Percentiles rank a stretch among this genome's conserved stretches.
Evolutionary conservation across 2,113 vertebrate genomes (phyloP).

Genomic region (Oophaga pumilio): DNA sequence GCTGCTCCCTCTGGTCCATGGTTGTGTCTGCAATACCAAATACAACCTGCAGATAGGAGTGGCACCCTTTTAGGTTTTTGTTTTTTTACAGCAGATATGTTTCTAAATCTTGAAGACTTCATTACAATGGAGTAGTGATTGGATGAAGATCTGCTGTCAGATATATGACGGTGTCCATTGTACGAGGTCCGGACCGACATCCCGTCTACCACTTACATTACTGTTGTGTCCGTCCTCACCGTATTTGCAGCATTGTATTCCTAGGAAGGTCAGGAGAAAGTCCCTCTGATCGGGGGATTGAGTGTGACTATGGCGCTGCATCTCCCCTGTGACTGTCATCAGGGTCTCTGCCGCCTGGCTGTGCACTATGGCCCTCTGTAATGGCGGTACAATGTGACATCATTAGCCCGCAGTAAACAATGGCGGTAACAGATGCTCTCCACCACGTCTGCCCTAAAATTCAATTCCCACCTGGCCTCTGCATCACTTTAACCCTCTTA

Average conservation of each 20-base stretch:
- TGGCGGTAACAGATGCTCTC: background rate
- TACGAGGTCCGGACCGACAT: too few relatives aligned
- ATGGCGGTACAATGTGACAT: constrained; percentile 4
- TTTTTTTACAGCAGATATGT: too few relatives aligned
- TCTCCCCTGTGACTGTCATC: background rate
- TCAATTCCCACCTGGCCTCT: constrained; percentile 1
- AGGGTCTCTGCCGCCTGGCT: background rate
- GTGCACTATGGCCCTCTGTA: background rate
- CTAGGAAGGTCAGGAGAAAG: background rate
- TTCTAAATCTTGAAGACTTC: too few relatives aligned
- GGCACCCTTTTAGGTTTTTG: too few relatives aligned
- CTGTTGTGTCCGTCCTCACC: background rate
- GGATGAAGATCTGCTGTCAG: too few relatives aligned
- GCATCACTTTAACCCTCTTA: constrained; percentile 23
- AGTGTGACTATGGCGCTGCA: background rate
- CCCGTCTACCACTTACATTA: too few relatives aligned
- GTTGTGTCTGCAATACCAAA: too few relatives aligned
- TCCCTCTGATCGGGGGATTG: background rate
- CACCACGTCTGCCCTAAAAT: background rate
- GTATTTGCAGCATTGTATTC: background rate
- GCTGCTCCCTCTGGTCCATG: too few relatives aligned
- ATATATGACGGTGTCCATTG: too few relatives aligned
- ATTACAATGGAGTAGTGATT: too few relatives aligned
- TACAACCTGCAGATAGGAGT: too few relatives aligned
- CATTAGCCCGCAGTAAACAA: background rate